Base-by-base conservation (phyloP, 2,888 invertebrate species). In the Eledona agricola region DNA sequence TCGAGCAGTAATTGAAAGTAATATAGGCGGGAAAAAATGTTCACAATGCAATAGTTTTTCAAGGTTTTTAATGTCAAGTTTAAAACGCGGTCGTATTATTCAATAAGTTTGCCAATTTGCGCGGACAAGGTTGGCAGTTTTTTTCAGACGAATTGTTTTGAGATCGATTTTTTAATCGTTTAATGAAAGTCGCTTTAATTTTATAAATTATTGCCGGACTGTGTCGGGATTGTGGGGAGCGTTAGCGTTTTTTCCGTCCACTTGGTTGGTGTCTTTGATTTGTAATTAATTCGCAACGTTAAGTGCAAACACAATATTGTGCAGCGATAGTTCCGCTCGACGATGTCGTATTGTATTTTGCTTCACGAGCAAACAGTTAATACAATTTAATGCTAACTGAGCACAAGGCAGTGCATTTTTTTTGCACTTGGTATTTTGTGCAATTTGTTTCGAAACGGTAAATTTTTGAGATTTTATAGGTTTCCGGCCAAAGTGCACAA, bases 31-130 rank as follows among this genome's bases (percentile, higher is more conserved):
- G 26, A 46, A 43, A 46, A 31, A 19, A 31, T 43, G 32, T 31
- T 11, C 6, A 22, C 31, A 12, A 29, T 29, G 28, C 20, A 29
- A 49, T 29, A 29, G 16, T 6, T 9, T 12, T 34, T 38, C 49
- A 49, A 49, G 38, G 49, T 38, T 38, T 25, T 2, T 28, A 49
- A 38, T 49, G 49, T 49, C 49, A 49, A 49, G 49, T 49, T 49
- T 37, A 37, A 29, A 23, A 31, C 38, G 29, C 17, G 49, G 49
- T 38, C 15, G 29, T 15, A 38, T 49, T 49, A 37, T 37, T 38
- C 49, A 49, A 49, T 49, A 38, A 37, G 17, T 34, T 32, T 23
- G 25, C 49, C 25, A 29, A 20, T 49, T 49, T 29, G 31, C 31
- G 23, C 23, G 29, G 38, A 47, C 47, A 47, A 49, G 49, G 49